Evolutionary conservation across 2,113 vertebrate genomes (phyloP).

Genomic region (Agelaius tricolor): DNA sequence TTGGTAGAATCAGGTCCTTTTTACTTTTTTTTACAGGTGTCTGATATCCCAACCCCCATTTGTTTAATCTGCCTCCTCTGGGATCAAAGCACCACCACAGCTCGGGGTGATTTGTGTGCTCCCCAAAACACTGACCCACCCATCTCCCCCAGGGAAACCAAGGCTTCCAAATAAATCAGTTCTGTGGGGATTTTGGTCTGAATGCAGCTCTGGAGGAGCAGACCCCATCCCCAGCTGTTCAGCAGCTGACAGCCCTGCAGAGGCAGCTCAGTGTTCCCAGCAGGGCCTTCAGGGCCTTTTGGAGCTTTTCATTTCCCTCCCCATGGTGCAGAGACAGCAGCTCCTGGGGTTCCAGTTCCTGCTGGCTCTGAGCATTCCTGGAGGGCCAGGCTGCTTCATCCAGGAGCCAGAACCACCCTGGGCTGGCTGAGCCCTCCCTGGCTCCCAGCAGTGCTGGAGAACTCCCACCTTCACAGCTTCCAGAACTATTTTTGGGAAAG

Average conservation of each 20-base stretch:
- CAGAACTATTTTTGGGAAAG: background rate
- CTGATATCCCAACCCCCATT: background rate
- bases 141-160: background rate
- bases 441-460: background rate
- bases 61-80: background rate
- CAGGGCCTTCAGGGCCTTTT: background rate
- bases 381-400: background rate
- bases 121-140: background rate
- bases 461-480: background rate
- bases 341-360: background rate
- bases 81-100: background rate
- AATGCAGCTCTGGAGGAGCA: background rate
- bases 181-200: background rate
- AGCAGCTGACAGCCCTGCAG: background rate
- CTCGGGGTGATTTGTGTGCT: background rate
- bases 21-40: background rate
- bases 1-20: background rate
- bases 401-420: accelerated
- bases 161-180: background rate
- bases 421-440: background rate
- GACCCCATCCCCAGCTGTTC: background rate
- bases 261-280: background rate
- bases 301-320: background rate
- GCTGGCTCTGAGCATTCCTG: background rate
- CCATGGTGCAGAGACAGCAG: accelerated